Base-by-base conservation (phyloP, 2,888 invertebrate genomes). In the Plebejus anna region DNA sequence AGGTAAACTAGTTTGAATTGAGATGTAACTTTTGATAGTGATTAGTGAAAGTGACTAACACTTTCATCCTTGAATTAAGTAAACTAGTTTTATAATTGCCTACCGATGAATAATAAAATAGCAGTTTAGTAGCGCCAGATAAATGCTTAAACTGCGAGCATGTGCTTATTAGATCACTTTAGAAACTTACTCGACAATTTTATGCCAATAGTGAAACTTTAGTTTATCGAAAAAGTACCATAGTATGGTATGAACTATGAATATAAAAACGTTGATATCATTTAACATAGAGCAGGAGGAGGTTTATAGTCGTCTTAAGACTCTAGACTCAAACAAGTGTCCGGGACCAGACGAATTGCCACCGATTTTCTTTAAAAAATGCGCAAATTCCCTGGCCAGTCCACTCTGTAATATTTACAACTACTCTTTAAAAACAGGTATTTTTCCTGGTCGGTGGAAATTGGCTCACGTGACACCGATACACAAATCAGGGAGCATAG, bases 41-140 rank as follows among this genome's bases (percentile, higher is more conserved):
- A 72, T 47, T 47, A 47, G 72, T 42, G 72, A 72, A 72, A 42
- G 72, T 72, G 13, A 72, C 72, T 72, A 47, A 47, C 72, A 72
- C 72, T 72, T 72, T 72, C 72, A 72, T 72, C 72, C 13, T 42
- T 7, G 11, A 72, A 2, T 28, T 72, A 28, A 42, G 42, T 28
- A 22, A 36, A 66, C 66, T 66, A 32, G 66, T 32, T 66, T 66
- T 66, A 5, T 36, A 66, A 32, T 66, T 66, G 66, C 32, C 66
- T 5, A 4, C 66, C 13, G 66, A 66, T 66, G 32, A 66, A 32
- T 66, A 32, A 66, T 66, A 66, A 66, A 66, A 66, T 66, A 16
- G 13, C 4, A 59, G 7, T 59, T 59, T 59, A 59, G 7, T 16
- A 55, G 55, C 55, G 55, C 13, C 13, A 55, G 16, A 55, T 16